Evolutionary conservation across 2,888 invertebrate genomes (phyloP).

Genomic region (Papilio gigon): DNA sequence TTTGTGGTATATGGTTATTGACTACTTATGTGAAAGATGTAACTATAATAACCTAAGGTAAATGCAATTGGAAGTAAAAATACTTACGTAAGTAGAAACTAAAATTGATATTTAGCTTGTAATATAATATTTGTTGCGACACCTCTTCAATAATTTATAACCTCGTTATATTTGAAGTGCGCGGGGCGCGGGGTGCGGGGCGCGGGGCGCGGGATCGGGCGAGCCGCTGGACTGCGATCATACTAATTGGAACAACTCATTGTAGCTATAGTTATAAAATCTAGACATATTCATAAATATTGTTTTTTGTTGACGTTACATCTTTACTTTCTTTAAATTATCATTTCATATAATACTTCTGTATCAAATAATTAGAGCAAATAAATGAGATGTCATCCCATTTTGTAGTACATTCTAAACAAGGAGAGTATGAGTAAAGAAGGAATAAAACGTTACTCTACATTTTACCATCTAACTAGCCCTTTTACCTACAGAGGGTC

Average conservation of each 20-base stretch:
- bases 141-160: constrained; percentile 35
- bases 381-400: background rate
- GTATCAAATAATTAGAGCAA: no score
- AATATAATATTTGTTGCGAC: constrained; percentile 33
- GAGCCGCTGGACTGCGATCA: constrained; percentile 37
- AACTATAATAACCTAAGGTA: no score
- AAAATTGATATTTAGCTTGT: constrained; percentile 16
- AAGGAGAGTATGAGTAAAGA: no score
- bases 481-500: no score
- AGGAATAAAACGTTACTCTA: no score
- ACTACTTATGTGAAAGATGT: no score
- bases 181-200: background rate
- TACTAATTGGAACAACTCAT: constrained; percentile 37
- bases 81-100: background rate
- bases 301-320: background rate
- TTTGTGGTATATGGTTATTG: no score
- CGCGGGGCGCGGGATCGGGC: constrained; percentile 23
- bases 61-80: background rate
- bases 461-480: no score
- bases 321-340: no score
- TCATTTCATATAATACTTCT: no score
- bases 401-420: no score
- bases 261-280: constrained; percentile 33
- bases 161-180: constrained; percentile 39
- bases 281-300: constrained; percentile 17